Conservation (phyloP, 2,113 vertebrate genomes). For the Gambusia affinis region DNA sequence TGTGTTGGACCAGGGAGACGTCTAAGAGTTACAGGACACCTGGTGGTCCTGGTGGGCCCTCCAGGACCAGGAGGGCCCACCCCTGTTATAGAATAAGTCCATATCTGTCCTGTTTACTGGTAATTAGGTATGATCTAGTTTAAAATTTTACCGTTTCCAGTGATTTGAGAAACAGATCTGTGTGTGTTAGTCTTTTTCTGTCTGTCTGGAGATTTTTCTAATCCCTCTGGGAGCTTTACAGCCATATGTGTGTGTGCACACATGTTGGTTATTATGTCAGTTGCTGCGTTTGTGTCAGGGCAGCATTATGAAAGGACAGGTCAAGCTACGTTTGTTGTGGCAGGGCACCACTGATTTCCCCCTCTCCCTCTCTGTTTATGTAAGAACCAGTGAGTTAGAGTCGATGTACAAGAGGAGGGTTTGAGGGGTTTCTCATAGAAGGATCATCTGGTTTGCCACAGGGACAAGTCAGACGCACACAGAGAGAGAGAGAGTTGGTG, state of each 20-base stretch:
- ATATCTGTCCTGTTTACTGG: no score
- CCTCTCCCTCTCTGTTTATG: constrained; percentile 56
- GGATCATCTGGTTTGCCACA: constrained; percentile 43
- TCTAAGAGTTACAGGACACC: no score
- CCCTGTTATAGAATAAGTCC: no score
- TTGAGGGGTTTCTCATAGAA: constrained; percentile 13
- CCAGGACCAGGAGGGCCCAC: no score
- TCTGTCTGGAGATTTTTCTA: constrained; percentile 62
- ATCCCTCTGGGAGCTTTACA: constrained; percentile 57
- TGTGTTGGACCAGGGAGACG: no score
- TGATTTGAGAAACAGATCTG: not conserved
- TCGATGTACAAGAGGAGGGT: constrained; percentile 13
- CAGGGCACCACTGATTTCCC: constrained; percentile 44
- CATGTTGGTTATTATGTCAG: constrained; percentile 36
- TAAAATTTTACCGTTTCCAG: constrained; percentile 19
- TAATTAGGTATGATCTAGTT: constrained; percentile 39
- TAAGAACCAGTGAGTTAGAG: constrained; percentile 55
- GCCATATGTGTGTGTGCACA: constrained; percentile 34
- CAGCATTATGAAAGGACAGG: constrained; percentile 45
- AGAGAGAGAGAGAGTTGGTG: constrained; percentile 46
- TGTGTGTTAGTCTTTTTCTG: constrained; percentile 14
- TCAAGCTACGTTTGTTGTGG: constrained; percentile 36
- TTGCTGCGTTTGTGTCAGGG: constrained; percentile 16
- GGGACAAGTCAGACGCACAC: constrained; percentile 57
- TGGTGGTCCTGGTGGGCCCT: no score